phyloP scores from a whole-genome alignment of 2,888 invertebrate species.

The Nasonovia ribisnigri region DNA sequence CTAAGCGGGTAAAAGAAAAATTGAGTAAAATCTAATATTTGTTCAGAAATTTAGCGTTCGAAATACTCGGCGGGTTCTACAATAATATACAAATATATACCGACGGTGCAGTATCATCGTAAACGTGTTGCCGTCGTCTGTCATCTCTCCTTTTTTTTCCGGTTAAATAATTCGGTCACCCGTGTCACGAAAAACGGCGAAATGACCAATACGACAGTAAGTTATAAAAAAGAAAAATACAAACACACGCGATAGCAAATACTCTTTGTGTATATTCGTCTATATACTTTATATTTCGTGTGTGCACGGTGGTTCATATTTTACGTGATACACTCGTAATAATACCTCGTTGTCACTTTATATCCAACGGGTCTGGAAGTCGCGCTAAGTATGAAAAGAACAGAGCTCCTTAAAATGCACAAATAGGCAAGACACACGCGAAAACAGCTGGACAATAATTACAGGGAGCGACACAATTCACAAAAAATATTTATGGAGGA shows the following conservation, averaged over 20 bases:
- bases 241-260: background rate
- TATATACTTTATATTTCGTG: background rate
- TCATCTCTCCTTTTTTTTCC: conserved; percentile 4
- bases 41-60: background rate
- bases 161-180: background rate
- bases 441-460: too few relatives aligned
- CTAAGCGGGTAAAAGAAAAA: background rate
- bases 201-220: conserved; percentile 14
- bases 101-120: background rate
- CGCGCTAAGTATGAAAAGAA: too few relatives aligned
- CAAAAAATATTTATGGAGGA: too few relatives aligned
- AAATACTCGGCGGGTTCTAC: background rate
- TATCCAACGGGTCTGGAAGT: too few relatives aligned
- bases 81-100: background rate
- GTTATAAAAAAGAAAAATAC: background rate
- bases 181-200: background rate
- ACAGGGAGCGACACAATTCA: too few relatives aligned
- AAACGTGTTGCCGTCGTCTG: background rate
- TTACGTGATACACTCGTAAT: background rate
- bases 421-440: too few relatives aligned
- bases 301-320: background rate
- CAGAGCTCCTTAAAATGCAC: too few relatives aligned
- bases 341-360: background rate
- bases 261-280: background rate
- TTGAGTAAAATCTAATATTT: background rate